Conservation (phyloP, 2,797 vertebrate species). For the Xyrichtys novacula region DNA sequence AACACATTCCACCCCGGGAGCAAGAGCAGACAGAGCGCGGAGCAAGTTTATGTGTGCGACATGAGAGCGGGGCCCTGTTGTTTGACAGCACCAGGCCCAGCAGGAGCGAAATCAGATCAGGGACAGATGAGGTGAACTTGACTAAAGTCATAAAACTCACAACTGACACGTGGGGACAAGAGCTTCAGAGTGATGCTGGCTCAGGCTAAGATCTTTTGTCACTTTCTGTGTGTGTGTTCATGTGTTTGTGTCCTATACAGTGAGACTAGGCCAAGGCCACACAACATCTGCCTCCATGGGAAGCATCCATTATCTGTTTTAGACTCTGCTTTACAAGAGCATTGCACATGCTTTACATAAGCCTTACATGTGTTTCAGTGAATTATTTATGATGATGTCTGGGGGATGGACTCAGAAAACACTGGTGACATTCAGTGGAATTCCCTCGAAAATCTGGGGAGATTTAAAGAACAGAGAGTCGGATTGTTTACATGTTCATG, state of each 20-base stretch:
- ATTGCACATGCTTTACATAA: conserved; percentile 29
- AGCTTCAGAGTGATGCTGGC: conserved; percentile 24
- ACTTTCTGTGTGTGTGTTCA: conserved; percentile 14
- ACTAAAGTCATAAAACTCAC: conserved; percentile 69
- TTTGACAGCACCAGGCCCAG: conserved; percentile 53
- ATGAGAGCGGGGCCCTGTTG: conserved; percentile 29
- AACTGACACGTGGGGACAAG: conserved; percentile 35
- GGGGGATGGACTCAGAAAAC: not conserved
- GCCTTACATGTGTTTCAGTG: conserved; percentile 14
- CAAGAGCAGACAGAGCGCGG: conserved; percentile 43
- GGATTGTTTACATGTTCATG: no score
- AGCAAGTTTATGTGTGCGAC: conserved; percentile 22
- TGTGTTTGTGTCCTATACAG: conserved; percentile 30
- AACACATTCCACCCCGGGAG: conserved; percentile 60
- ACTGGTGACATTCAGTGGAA: not conserved
- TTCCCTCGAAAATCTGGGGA: not conserved
- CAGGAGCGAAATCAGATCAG: conserved; percentile 57
- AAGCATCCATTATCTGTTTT: conserved; percentile 31
- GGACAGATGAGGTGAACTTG: conserved; percentile 73
- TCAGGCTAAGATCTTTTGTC: conserved; percentile 36
- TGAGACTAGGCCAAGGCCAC: conserved; percentile 31
- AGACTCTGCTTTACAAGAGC: conserved; percentile 17
- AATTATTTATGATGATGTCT: conserved; percentile 11
- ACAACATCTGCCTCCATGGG: conserved; percentile 26
- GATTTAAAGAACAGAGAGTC: not conserved